Base-by-base conservation (phyloP, 2,888 invertebrate genomes). In the Calameuta pallipes region DNA sequence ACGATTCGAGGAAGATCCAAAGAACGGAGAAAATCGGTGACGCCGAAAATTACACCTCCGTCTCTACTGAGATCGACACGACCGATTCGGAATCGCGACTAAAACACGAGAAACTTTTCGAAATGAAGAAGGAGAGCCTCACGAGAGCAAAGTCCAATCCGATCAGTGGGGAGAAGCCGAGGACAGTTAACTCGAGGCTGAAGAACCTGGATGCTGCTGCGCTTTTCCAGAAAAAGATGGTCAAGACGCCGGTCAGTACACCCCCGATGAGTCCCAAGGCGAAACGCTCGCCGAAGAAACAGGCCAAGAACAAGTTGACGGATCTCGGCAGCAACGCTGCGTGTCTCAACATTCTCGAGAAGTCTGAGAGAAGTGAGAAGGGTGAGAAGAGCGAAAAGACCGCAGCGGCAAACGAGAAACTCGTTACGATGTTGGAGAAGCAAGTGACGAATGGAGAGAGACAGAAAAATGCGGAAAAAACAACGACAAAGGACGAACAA, bases 211-310 rank as follows among this genome's bases (percentile, higher is more conserved):
- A 70, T 70, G 31, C 33, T 33, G 30, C 12, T 33, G 12, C 71
- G 71, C 30, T 70, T 33, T 30, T 33, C 71, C 37, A 23, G 35
- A 78, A 78, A 70, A 78, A 37, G 36, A 41, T 78, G n/a, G 56
- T 36, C 13, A 78, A 41, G 75, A 69, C 69, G 31, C 70, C 78
- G 1, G 77, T 73, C 36, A 74, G 74, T 31, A 78, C 78, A 6
- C 78, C 78, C 23, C 74, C 75, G 37, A 74, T 70, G 4, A 78
- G 78, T 70, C 78, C 78, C 30, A 75, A 78, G 75, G 78, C 75
- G 30, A 78, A 75, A 34, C 74, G 75, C 74, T 78, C 78, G 34
- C 78, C 78, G n/a, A 78, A 78, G 68, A 75, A 70, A 70, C 70
- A 75, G 75, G 35, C 75, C 15, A 78, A 75, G 35, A 41, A 75